phyloP scores from a whole-genome alignment of 2,888 invertebrate species.

The Leucoma salicis region DNA sequence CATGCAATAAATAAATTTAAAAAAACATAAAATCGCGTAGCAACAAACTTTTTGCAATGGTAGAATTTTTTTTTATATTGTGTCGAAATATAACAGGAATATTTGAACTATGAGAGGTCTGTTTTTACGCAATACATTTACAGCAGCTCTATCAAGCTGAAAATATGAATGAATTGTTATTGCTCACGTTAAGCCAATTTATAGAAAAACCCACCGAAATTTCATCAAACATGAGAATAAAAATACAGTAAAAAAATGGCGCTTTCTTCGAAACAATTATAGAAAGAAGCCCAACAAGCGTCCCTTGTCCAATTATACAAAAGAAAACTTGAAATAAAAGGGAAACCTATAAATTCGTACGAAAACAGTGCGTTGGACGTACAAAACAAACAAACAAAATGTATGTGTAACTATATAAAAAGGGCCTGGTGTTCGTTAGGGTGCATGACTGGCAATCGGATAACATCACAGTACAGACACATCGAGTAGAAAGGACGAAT shows the following conservation, averaged over 20 bases:
- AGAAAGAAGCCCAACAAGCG: constrained; percentile 33
- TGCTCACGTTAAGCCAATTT: no score
- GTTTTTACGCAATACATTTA: no score
- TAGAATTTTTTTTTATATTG: no score
- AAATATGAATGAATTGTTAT: no score
- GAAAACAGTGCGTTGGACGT: constrained; percentile 51
- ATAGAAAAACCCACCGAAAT: neutral
- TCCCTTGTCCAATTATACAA: constrained; percentile 35
- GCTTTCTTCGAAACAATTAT: constrained; percentile 25
- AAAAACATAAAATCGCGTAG: no score
- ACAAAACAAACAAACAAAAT: constrained; percentile 66
- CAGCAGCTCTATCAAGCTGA: no score
- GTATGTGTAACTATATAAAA: constrained; percentile 48
- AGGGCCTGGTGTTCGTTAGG: constrained; percentile 68
- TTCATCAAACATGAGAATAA: neutral
- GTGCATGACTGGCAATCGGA: constrained; percentile 77
- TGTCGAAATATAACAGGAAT: no score
- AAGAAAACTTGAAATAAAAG: constrained; percentile 52
- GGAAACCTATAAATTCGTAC: constrained; percentile 60
- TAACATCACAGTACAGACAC: constrained; percentile 39
- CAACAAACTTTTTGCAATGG: no score
- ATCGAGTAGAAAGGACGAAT: constrained; percentile 8
- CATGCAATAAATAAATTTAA: no score
- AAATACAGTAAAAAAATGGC: constrained; percentile 11
- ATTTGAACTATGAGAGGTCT: no score